Evolutionary conservation across 2,888 invertebrate genomes (phyloP).

Genomic region (Dryomyza anilis): DNA sequence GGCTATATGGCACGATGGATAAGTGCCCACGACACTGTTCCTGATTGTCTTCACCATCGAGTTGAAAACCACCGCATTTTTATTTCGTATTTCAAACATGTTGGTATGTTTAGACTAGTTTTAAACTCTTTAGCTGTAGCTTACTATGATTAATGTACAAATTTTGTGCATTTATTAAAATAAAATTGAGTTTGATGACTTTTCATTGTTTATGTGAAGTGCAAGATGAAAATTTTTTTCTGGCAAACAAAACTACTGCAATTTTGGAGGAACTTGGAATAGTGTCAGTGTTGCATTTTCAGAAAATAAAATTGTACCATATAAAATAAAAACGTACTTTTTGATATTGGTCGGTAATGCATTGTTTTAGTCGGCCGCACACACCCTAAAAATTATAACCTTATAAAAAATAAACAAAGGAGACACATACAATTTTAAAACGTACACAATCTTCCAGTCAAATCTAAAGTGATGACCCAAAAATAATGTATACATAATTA

Average conservation of each 20-base stretch:
- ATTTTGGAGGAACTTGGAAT: background rate
- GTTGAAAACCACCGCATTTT: conserved; percentile 49
- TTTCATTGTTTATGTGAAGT: conserved; percentile 24
- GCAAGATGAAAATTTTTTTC: conserved; percentile 7
- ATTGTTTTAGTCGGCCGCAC: too few species aligned
- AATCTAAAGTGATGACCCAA: too few species aligned
- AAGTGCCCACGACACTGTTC: conserved; percentile 69
- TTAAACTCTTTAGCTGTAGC: background rate
- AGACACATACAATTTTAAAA: too few species aligned
- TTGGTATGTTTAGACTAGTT: background rate
- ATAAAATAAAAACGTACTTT: too few species aligned
- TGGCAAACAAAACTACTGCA: background rate
- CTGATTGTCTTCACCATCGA: conserved; percentile 59
- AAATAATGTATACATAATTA: too few species aligned
- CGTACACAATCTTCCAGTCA: too few species aligned
- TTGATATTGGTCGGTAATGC: too few species aligned
- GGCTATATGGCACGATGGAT: conserved; percentile 77
- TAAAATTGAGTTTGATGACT: background rate
- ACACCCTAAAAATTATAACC: too few species aligned
- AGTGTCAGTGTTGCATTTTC: too few species aligned
- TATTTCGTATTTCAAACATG: conserved; percentile 46
- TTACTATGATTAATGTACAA: background rate
- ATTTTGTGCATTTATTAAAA: conserved; percentile 17
- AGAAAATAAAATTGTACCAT: too few species aligned
- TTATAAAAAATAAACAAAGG: too few species aligned